phyloP scores from a whole-genome alignment of 2,113 vertebrate species.

The Microcebus griseorufus region DNA sequence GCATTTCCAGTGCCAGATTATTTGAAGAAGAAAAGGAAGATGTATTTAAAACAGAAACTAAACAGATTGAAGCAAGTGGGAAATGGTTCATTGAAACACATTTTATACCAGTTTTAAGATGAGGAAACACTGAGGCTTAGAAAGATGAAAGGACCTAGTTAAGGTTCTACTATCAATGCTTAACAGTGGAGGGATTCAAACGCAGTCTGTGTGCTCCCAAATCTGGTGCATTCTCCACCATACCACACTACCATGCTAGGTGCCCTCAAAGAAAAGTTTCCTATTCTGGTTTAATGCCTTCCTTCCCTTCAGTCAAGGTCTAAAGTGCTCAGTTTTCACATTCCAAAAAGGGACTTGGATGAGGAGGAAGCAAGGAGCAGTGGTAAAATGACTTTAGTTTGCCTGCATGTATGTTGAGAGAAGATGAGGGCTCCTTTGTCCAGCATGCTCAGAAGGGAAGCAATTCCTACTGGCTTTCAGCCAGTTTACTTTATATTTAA shows the following conservation, averaged over 20 bases:
- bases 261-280: not conserved
- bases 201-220: not conserved
- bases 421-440: not conserved
- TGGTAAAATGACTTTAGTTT: not conserved
- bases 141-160: not conserved
- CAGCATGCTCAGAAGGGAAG: not conserved
- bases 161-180: not conserved
- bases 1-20: slow-evolving; percentile 14
- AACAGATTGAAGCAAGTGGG: slow-evolving; percentile 20
- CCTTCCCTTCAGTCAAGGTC: not conserved
- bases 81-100: slow-evolving; percentile 21
- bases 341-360: not conserved
- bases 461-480: not conserved
- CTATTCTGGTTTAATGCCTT: not conserved
- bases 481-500: slow-evolving; percentile 53
- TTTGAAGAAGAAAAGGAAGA: slow-evolving; percentile 37
- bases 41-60: slow-evolving; percentile 54
- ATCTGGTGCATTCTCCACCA: not conserved
- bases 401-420: not conserved
- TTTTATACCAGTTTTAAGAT: not conserved
- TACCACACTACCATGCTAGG: not conserved
- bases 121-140: not conserved
- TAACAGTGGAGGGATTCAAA: not conserved
- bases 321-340: not conserved
- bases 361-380: not conserved